phyloP scores from a whole-genome alignment of 2,113 vertebrate genomes.

The Ptychochromis oligacanthus region DNA sequence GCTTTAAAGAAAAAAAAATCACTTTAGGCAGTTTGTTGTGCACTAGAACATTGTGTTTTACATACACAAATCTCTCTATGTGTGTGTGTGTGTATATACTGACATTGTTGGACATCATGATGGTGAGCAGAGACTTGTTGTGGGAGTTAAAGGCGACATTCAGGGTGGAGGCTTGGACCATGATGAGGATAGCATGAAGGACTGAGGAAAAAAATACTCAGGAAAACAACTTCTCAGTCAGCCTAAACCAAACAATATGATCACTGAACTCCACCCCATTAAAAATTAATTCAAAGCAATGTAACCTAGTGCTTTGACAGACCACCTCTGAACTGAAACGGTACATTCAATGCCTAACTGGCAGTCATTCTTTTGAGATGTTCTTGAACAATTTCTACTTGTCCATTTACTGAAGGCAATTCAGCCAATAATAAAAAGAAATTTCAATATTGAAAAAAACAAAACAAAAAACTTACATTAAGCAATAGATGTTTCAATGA shows the following conservation, averaged over 20 bases:
- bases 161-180: constrained; percentile 97
- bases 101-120: constrained; percentile 99
- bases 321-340: background rate
- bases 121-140: constrained; percentile 98
- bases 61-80: background rate
- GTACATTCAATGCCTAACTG: background rate
- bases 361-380: background rate
- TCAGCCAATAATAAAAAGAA: background rate
- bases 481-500: background rate
- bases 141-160: constrained; percentile 99
- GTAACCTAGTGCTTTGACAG: background rate
- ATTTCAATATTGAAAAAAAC: background rate
- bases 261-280: background rate
- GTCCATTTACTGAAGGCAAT: background rate
- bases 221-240: constrained; percentile 72
- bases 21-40: background rate
- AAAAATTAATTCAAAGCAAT: background rate
- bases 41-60: background rate
- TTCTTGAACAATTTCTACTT: background rate
- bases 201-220: constrained; percentile 84
- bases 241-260: background rate
- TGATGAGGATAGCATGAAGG: constrained; percentile 95
- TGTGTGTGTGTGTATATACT: constrained; percentile 67
- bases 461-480: background rate
- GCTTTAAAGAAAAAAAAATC: background rate